Evolutionary conservation across 2,113 vertebrate genomes (phyloP).

Genomic region (Buteo buteo): DNA sequence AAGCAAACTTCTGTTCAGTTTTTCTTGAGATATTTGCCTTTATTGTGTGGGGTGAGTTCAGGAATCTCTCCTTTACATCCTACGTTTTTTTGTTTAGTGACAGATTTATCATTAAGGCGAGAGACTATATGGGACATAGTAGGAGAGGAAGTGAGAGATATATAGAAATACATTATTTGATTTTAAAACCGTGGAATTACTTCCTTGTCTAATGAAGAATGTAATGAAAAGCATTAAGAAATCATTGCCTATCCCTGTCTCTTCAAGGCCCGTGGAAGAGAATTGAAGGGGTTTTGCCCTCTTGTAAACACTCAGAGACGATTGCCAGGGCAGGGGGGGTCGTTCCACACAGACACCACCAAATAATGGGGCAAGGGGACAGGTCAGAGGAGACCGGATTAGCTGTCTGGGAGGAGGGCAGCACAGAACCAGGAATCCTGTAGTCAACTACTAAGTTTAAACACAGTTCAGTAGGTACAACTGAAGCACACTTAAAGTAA

Average conservation of each 20-base stretch:
- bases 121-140: background rate
- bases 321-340: background rate
- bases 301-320: background rate
- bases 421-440: background rate
- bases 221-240: background rate
- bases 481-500: background rate
- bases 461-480: background rate
- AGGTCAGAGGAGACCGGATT: background rate
- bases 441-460: background rate
- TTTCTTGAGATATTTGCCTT: background rate
- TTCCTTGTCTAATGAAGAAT: background rate
- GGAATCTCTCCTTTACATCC: background rate
- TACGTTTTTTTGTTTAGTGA: background rate
- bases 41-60: background rate
- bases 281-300: background rate
- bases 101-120: slow-evolving; percentile 1
- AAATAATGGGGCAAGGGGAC: background rate
- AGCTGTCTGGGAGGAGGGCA: background rate
- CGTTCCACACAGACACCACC: background rate
- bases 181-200: background rate
- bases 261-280: background rate
- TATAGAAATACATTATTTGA: background rate
- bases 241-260: background rate
- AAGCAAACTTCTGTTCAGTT: background rate
- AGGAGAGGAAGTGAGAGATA: slow-evolving; percentile 27